Evolutionary conservation across 2,113 vertebrate species (phyloP).

Genomic region (Dasypus novemcinctus): DNA sequence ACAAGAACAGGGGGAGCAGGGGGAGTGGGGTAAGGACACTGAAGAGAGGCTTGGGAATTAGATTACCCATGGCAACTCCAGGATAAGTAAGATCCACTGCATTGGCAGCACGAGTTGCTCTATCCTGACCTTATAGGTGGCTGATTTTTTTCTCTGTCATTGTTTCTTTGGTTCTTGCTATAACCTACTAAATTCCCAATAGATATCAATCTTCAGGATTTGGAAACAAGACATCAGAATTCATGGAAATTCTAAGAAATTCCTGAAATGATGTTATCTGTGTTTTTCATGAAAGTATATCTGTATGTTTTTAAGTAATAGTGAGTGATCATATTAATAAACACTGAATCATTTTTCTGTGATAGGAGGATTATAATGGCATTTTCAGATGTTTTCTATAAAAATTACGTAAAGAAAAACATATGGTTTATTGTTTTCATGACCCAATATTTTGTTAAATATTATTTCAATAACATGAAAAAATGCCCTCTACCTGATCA

Average conservation of each 20-base stretch:
- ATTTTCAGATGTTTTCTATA: not conserved
- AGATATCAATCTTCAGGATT: not conserved
- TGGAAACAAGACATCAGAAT: conserved; percentile 21
- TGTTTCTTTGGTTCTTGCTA: not conserved
- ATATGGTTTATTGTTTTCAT: not conserved
- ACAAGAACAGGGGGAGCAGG: not conserved
- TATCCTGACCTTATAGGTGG: no score
- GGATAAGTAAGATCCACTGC: rapidly evolving
- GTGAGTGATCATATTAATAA: not conserved
- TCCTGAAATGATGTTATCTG: not conserved
- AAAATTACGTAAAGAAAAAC: not conserved
- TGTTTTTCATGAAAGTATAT: not conserved
- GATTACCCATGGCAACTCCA: not conserved
- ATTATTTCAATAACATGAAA: not conserved
- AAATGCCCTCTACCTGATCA: not conserved
- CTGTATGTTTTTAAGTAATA: not conserved
- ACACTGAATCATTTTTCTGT: not conserved
- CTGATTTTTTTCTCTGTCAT: not conserved
- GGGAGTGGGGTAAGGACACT: no score
- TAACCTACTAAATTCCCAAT: not conserved
- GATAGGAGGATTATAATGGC: not conserved
- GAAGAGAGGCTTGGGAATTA: no score
- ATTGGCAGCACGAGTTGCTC: rapidly evolving
- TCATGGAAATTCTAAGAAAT: not conserved
- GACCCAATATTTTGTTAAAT: not conserved